phyloP scores from a whole-genome alignment of 1,140 invertebrate genomes.

The Rhynchophorus ferrugineus region DNA sequence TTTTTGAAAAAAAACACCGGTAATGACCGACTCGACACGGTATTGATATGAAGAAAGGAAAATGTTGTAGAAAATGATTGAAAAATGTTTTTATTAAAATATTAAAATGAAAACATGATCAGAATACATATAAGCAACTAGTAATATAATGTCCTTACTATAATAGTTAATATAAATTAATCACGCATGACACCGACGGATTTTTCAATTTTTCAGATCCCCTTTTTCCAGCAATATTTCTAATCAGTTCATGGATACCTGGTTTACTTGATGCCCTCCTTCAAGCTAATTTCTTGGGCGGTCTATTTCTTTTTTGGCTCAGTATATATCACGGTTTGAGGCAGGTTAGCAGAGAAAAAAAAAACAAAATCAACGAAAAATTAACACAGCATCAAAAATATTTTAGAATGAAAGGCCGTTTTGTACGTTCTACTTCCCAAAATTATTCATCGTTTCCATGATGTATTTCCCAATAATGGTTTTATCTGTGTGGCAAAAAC shows the following conservation, averaged over 20 bases:
- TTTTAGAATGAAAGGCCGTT: slow-evolving; percentile 79
- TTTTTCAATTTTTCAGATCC: slow-evolving; percentile 68
- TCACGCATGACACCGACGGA: background rate
- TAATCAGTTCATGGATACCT: slow-evolving; percentile 84
- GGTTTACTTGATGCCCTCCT: slow-evolving; percentile 84
- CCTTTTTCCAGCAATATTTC: slow-evolving; percentile 82
- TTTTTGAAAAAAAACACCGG: too few species aligned
- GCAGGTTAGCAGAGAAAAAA: slow-evolving; percentile 57
- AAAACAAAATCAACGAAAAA: background rate
- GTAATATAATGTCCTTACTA: too few species aligned
- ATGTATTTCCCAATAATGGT: slow-evolving; percentile 82
- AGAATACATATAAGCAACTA: too few species aligned
- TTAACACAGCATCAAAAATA: slow-evolving; percentile 12
- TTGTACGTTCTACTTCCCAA: slow-evolving; percentile 83
- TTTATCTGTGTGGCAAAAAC: slow-evolving; percentile 82
- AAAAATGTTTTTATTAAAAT: too few species aligned
- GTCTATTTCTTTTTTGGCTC: slow-evolving; percentile 87
- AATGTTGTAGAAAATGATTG: too few species aligned
- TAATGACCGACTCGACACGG: too few species aligned
- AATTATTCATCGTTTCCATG: slow-evolving; percentile 78
- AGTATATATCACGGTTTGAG: slow-evolving; percentile 90
- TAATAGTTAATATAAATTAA: background rate
- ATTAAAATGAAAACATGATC: too few species aligned
- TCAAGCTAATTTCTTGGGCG: slow-evolving; percentile 83
- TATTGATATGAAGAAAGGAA: too few species aligned